Evolutionary conservation across 2,888 invertebrate species (phyloP), one percentile per base, ranked within the genome.

Genomic region (Limnephilus rhombicus): DNA sequence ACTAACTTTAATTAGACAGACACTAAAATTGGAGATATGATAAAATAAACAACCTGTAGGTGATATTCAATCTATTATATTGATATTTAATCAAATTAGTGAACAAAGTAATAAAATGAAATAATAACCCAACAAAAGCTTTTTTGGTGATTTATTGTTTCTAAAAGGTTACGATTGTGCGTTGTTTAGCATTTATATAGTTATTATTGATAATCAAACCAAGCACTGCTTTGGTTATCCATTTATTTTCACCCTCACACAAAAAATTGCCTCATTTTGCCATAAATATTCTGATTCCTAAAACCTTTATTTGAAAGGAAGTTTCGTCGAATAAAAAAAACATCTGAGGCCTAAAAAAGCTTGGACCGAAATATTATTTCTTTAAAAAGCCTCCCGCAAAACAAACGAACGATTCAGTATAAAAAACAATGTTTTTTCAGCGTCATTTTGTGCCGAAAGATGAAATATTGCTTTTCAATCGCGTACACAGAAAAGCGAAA

Each of bases 401-500:
- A 41, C 83, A 24, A 34, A 68, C 37, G n/a, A 83, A 83, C 83
- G 24, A 37, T 83, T 83, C 83, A 37, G 2, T 37, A 37, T 83
- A 37, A 34, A 83, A 83, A 83, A 83, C 37, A 83, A 83, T 83
- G 24, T 83, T 83, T 83, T 83, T 83, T 83, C 41, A 24, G 83
- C 83, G 9, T 24, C 83, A 37, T 83, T 83, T 24, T 83, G 15
- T 83, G 24, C 83, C 83, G 83, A 83, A 41, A 83, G 37, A 83
- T 83, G 83, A 83, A 83, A 37, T 83, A 83, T 83, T 83, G 83
- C 83, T 83, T 37, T 83, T 83, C 37, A 34, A 83, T 83, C 37
- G 37, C 37, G 83, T 37, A 24, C 24, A 24, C 34, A 24, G 83
- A 41, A n/a, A 5, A 13, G 83, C 83, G 83, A 83, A 24, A 34